Evolutionary conservation across 2,888 invertebrate species (phyloP), one percentile per base, ranked within the genome.

Genomic region (Cremastinae sp.): DNA sequence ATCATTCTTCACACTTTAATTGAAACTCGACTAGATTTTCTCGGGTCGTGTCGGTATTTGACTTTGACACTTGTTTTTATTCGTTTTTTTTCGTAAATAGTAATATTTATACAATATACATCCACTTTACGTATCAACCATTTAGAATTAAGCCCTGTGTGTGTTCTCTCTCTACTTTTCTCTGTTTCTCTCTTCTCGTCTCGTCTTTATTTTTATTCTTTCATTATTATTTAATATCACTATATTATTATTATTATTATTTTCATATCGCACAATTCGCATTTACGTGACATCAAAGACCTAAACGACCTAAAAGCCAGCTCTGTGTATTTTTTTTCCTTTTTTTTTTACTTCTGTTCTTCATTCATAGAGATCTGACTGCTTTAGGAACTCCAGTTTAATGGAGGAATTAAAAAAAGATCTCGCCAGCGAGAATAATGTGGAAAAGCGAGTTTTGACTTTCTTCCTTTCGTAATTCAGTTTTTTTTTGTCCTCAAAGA

Each of bases 341-440:
- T 3, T 43, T 43, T n/a, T 28, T n/a, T 43, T 45, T 41, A 43
- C 5, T 59, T 43, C 5, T 22, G 12, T 59, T 59, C 0, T 45
- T 59, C 28, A n/a, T 28, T 28, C 28, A 5, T 28, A 28, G 28
- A 28, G 2, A 2, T 28, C 28, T 37, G 10, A 14, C 28, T 58
- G 12, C 20, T 45, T 10, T 43, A 47, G 41, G 58, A 72, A 65
- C 53, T 72, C 59, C 20, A 45, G 39, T 7, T 18, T 8, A 65
- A 65, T 43, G 37, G n/a, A 58, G 51, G 64, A 51, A 64, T 64
- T 49, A 51, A 35, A 64, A 82, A 80, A 28, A 28, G 28, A 83
- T 86, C 86, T 86, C 85, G 86, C 86, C 85, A 62, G 85, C 85
- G 86, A 86, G 86, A 83, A 84, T 79, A 47, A 80, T 79, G 28